These are phyloP conservation scores for Polyergus mexicanus DNA, from an alignment of 1,140 invertebrate species.

Conservation along the genomic window DNA sequence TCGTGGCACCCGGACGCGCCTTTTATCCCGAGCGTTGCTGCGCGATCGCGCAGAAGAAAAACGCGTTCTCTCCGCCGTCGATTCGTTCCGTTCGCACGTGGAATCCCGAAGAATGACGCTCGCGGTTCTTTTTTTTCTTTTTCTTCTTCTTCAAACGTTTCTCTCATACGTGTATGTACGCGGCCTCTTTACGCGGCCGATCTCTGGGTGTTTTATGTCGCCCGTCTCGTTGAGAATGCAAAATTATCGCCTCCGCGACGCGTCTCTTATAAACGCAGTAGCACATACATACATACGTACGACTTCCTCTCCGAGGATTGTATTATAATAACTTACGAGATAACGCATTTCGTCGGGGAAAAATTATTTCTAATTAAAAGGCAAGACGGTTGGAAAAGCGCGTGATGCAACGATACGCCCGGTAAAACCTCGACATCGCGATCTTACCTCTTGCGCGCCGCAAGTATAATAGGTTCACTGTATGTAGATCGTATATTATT, in stretches of 20 bases:
- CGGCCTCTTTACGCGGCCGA: constrained; percentile 7
- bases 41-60: constrained; percentile 59
- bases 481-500: constrained; percentile 46
- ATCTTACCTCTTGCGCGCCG: neutral
- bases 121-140: constrained; percentile 42
- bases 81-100: constrained; percentile 78
- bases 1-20: constrained; percentile 55
- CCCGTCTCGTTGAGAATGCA: constrained; percentile 48
- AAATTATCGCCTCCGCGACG: constrained; percentile 45
- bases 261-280: neutral
- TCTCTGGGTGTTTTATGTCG: neutral
- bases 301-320: neutral
- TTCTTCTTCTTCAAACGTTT: no score
- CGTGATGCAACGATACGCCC: constrained; percentile 22
- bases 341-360: neutral
- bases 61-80: constrained; percentile 72
- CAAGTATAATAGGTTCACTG: constrained; percentile 32
- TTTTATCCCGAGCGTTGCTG: constrained; percentile 72
- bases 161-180: neutral
- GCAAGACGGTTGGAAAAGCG: constrained; percentile 22
- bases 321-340: neutral
- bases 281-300: no score
- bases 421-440: constrained; percentile 40
- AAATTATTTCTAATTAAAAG: constrained; percentile 47
- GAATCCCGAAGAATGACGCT: constrained; percentile 60